Conservation (phyloP, 2,888 invertebrate species). For the Drosophila putrida region DNA sequence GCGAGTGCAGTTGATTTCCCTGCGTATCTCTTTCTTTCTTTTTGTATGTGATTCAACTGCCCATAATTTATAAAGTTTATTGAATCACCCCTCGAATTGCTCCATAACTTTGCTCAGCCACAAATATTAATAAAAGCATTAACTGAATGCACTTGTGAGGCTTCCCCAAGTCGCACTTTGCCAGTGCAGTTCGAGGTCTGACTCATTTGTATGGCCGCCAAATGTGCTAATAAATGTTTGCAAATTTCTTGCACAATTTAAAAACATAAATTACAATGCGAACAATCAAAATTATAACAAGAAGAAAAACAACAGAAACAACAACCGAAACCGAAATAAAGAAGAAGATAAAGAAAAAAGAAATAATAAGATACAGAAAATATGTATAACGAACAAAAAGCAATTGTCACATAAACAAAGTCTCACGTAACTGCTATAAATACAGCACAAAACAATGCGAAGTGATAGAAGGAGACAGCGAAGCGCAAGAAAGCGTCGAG, state of each 20-base stretch:
- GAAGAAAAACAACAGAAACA: slow-evolving; percentile 15
- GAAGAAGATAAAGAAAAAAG: slow-evolving; percentile 16
- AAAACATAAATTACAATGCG: slow-evolving; percentile 68
- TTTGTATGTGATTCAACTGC: neutral
- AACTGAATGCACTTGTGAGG: slow-evolving; percentile 39
- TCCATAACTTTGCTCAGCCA: neutral
- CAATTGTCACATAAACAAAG: slow-evolving; percentile 80
- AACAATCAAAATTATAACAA: slow-evolving; percentile 65
- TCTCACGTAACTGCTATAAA: slow-evolving; percentile 81
- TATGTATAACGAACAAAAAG: slow-evolving; percentile 68
- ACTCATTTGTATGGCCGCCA: slow-evolving; percentile 44
- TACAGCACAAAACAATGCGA: slow-evolving; percentile 54
- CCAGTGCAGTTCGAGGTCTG: slow-evolving; percentile 21
- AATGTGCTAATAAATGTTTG: slow-evolving; percentile 61
- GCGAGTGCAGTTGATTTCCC: neutral
- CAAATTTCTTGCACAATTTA: slow-evolving; percentile 75
- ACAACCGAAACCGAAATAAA: slow-evolving; percentile 13
- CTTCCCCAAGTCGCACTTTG: slow-evolving; percentile 22
- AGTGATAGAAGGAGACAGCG: slow-evolving; percentile 29
- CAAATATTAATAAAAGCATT: slow-evolving; percentile 15
- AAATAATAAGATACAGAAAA: slow-evolving; percentile 55
- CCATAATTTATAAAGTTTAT: neutral
- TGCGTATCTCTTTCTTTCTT: neutral
- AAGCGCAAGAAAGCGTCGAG: slow-evolving; percentile 52
- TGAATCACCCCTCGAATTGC: slow-evolving; percentile 4